phyloP scores from a whole-genome alignment of 1,140 invertebrate genomes.

The Pararge aegeria region DNA sequence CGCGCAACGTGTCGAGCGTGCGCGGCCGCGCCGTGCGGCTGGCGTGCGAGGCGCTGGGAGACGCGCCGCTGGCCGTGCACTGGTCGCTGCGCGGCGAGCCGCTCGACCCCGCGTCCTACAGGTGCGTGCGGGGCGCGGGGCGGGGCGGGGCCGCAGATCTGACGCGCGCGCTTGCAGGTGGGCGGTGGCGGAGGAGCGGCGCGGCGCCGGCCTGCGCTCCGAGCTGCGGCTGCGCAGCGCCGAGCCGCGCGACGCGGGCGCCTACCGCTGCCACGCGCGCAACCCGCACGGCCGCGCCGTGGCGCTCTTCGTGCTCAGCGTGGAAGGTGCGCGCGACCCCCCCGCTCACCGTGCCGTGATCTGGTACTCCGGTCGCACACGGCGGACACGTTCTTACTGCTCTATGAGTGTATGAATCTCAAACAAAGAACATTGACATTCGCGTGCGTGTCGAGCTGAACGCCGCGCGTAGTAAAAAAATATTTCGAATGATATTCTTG shows the following conservation, averaged over 20 bases:
- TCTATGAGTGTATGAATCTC: no score
- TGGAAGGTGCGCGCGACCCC: slow-evolving; percentile 83
- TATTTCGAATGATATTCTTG: no score
- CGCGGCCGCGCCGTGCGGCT: slow-evolving; percentile 46
- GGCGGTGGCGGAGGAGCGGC: slow-evolving; percentile 82
- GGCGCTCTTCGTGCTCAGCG: slow-evolving; percentile 86
- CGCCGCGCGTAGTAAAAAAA: no score
- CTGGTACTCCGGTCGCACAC: no score
- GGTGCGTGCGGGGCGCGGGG: no score
- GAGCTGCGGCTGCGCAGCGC: slow-evolving; percentile 82
- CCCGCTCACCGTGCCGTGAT: background rate
- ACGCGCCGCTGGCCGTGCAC: slow-evolving; percentile 52
- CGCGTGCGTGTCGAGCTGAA: no score
- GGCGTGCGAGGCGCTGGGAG: slow-evolving; percentile 50
- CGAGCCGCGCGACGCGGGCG: slow-evolving; percentile 88
- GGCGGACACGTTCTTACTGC: no score
- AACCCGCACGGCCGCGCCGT: slow-evolving; percentile 91
- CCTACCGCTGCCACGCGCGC: slow-evolving; percentile 90
- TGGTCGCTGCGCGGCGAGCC: slow-evolving; percentile 50
- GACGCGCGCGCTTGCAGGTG: slow-evolving; percentile 36
- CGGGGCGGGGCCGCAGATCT: no score
- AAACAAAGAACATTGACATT: no score
- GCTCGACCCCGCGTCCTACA: slow-evolving; percentile 51
- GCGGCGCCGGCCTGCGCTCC: slow-evolving; percentile 83
- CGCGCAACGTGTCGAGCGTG: slow-evolving; percentile 45